A percentile compares a stretch with the other conserved stretches of the same genome.
These are phyloP conservation scores for Hydrocynus forskahlii DNA, from an alignment of 2,797 vertebrate genomes.

Conservation along the genomic window DNA sequence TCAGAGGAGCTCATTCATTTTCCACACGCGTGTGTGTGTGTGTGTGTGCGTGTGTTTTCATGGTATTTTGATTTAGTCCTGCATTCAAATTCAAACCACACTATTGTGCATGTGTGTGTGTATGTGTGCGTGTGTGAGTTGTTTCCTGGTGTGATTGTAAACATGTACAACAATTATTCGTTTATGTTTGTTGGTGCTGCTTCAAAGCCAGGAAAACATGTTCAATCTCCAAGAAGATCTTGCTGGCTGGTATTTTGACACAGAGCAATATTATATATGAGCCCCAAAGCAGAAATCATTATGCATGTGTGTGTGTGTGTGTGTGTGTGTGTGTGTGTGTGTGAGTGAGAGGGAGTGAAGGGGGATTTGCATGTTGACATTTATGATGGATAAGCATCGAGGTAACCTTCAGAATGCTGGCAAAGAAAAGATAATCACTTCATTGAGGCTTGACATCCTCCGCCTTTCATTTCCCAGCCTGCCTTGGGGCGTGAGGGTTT, in stretches of 20 bases:
- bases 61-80: background rate
- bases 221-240: too few species aligned
- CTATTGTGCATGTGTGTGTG: background rate
- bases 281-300: too few species aligned
- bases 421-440: constrained; percentile 41
- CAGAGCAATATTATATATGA: too few species aligned
- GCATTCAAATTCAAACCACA: background rate
- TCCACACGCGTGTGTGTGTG: background rate
- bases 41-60: too few species aligned
- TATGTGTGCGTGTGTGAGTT: background rate
- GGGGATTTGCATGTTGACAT: constrained; percentile 52
- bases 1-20: constrained; percentile 14
- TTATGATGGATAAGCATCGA: constrained; percentile 41
- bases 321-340: background rate
- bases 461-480: constrained; percentile 28
- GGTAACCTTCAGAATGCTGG: constrained; percentile 49
- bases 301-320: constrained; percentile 10
- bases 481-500: background rate
- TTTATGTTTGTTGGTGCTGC: too few species aligned
- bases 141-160: too few species aligned
- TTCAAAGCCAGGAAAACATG: too few species aligned
- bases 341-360: background rate
- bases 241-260: too few species aligned
- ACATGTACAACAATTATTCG: too few species aligned
- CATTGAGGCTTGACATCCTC: constrained; percentile 38